A percentile compares a stretch with the other conserved stretches of the same genome.
Evolutionary conservation across 1,140 invertebrate genomes (phyloP).

Genomic region (Pseudachorutes palmiensis): DNA sequence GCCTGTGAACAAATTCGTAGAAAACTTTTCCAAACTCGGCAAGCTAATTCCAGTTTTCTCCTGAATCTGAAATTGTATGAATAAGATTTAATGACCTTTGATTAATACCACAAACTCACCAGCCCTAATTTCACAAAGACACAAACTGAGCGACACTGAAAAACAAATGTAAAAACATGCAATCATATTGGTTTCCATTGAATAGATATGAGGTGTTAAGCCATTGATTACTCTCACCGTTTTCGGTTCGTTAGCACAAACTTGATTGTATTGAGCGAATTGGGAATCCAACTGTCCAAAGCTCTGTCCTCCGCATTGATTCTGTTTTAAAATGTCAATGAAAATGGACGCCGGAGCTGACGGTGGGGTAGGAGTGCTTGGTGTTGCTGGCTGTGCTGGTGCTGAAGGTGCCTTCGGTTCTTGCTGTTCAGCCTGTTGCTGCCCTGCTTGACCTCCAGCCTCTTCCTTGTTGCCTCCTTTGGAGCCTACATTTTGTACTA

Average conservation of each 20-base stretch:
- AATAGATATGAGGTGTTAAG: too few relatives aligned
- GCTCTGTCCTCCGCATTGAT: neutral
- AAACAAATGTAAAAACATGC: neutral
- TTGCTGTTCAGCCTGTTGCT: too few relatives aligned
- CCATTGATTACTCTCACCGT: neutral
- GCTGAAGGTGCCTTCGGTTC: neutral
- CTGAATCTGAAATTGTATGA: neutral
- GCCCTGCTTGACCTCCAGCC: too few relatives aligned
- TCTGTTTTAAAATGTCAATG: neutral
- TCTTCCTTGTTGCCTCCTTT: too few relatives aligned
- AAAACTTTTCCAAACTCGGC: neutral
- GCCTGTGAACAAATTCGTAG: neutral
- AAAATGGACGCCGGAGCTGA: neutral
- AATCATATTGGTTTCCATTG: neutral
- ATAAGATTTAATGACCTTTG: neutral
- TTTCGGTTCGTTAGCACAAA: neutral
- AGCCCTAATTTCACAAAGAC: neutral
- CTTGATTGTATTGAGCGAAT: neutral
- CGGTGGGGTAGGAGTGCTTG: neutral
- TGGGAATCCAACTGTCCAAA: neutral
- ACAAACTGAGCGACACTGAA: neutral
- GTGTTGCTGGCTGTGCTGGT: neutral
- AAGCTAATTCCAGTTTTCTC: neutral
- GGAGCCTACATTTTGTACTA: too few relatives aligned
- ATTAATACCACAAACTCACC: neutral